Base-by-base conservation (phyloP, 1,140 invertebrate species). In the Spodoptera litura region DNA sequence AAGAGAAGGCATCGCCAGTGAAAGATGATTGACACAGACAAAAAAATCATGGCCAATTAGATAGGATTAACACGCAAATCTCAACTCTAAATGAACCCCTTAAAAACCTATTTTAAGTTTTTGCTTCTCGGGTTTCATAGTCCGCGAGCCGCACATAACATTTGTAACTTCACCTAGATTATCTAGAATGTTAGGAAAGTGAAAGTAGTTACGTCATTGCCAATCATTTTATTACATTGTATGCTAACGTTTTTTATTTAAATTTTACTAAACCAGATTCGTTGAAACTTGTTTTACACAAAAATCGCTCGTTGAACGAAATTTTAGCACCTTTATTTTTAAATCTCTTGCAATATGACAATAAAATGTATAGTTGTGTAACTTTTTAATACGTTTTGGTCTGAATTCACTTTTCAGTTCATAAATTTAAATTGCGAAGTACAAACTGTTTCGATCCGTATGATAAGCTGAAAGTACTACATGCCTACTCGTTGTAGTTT, bases 171-270 rank as follows among this genome's bases (percentile, higher is more conserved):
- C 76, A 74, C 79, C 53, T 73, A 78, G 78, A 80, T 77, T 58
- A 78, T 78, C 81, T 83, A 80, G 73, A 80, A 62, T 75, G 56
- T 79, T 79, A 78, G 73, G 68, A 68, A 78, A 83, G 81, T 78
- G 81, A 83, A 83, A 83, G 81, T 73, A 15, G 74, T 82, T 80
- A 75, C 78, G 71, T 78, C 78, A 82, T 58, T 44, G 27, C 78
- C 75, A 62, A 59, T 73, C 15, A 44, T 78, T 64, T 73, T 51
- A 44, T 75, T 51, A 62, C 27, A 75, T 52, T 62, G 72, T 62
- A 53, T 68, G 25, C 64, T 27, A 27, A 70, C 66, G 25, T 13
- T 70, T 70, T 52, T 70, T n/a, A 51, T 38, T 53, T 13, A 44
- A 64, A 15, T 56, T 71, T 71, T 71, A 70, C 52, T 53, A 38